Conservation (phyloP, 53 echinoderm and acorn worm species). For the Arbacia lixula region DNA sequence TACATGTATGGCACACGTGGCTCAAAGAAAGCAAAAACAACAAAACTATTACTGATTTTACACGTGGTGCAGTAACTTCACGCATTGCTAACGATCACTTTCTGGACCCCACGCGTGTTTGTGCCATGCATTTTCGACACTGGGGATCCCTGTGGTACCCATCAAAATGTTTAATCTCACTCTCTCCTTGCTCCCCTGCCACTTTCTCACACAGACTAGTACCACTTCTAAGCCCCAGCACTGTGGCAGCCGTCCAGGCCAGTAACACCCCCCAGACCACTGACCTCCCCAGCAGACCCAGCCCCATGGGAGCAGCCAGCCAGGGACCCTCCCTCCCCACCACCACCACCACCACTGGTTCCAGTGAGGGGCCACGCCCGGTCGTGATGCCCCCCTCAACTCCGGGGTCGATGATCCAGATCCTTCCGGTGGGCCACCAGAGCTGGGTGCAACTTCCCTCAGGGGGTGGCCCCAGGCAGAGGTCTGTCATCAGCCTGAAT, state of each 20-base stretch:
- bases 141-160: no score
- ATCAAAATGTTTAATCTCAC: no score
- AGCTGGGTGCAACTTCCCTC: slow-evolving; percentile 26
- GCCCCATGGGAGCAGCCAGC: not conserved
- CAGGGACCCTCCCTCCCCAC: not conserved
- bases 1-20: no score
- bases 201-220: slow-evolving; percentile 26
- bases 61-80: no score
- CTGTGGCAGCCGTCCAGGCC: slow-evolving; percentile 60
- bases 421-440: slow-evolving; percentile 21
- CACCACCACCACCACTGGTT: not conserved
- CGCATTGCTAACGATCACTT: no score
- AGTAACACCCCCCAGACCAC: slow-evolving; percentile 6
- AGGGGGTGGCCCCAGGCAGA: not conserved
- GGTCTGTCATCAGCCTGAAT: not conserved
- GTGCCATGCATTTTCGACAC: no score
- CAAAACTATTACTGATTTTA: no score
- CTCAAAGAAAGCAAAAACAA: no score
- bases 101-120: no score
- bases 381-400: slow-evolving; percentile 12
- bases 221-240: slow-evolving; percentile 64
- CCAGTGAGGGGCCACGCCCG: slow-evolving; percentile 5
- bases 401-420: slow-evolving; percentile 23
- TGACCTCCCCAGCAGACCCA: not conserved
- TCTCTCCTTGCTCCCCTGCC: no score